phyloP scores from a whole-genome alignment of 2,797 vertebrate genomes.

The Chloroceryle inda region DNA sequence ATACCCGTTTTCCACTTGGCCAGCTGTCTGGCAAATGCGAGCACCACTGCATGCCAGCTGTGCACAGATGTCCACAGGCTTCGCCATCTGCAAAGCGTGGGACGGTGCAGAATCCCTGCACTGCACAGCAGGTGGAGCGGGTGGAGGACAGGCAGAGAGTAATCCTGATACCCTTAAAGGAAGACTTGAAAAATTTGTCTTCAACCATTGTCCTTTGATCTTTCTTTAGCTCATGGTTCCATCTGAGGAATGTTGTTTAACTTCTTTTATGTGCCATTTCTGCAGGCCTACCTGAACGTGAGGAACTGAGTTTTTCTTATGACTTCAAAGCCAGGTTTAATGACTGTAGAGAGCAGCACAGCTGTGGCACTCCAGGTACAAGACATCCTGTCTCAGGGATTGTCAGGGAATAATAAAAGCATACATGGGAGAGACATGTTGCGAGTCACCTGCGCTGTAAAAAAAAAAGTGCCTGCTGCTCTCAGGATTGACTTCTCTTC shows the following conservation, averaged over 20 bases:
- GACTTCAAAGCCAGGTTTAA: neutral
- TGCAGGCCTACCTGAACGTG: neutral
- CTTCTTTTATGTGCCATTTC: neutral
- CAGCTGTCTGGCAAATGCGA: neutral
- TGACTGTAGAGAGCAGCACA: neutral
- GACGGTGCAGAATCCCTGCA: neutral
- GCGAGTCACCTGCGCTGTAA: constrained; percentile 1
- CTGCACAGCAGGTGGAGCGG: neutral
- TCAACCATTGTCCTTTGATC: neutral
- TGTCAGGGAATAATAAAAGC: neutral
- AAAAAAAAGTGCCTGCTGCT: constrained; percentile 30
- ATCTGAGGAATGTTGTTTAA: neutral
- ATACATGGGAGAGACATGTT: neutral
- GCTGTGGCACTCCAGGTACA: neutral
- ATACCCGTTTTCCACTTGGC: constrained; percentile 41
- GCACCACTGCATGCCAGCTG: neutral
- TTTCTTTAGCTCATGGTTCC: neutral
- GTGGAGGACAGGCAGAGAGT: neutral
- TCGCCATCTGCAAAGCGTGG: neutral
- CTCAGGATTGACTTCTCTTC: constrained; percentile 29
- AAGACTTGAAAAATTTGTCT: neutral
- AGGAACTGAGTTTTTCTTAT: neutral
- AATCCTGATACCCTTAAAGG: neutral
- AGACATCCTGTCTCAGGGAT: neutral
- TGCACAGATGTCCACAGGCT: neutral